Evolutionary conservation across 2,888 invertebrate species (phyloP).

Genomic region (Diaphora mendica): DNA sequence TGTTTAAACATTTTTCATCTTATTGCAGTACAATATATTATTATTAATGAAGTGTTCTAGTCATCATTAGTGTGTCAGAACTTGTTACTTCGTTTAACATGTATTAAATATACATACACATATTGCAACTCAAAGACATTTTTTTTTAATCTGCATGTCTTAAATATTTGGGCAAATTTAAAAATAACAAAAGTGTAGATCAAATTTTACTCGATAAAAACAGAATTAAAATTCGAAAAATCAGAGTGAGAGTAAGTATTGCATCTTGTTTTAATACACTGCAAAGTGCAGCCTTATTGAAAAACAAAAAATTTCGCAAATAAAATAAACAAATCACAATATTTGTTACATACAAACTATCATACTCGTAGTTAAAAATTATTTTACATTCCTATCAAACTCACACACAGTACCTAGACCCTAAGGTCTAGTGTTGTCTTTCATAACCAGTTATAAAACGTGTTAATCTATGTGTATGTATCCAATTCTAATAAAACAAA

Average conservation of each 20-base stretch:
- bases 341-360: background rate
- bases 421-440: background rate
- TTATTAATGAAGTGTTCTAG: too few relatives aligned
- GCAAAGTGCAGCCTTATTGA: background rate
- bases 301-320: background rate
- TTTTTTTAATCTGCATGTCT: too few relatives aligned
- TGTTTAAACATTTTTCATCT: background rate
- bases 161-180: too few relatives aligned
- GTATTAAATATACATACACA: too few relatives aligned
- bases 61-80: too few relatives aligned
- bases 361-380: too few relatives aligned
- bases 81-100: too few relatives aligned
- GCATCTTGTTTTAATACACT: background rate
- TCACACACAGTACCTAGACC: background rate
- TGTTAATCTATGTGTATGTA: constrained; percentile 3
- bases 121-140: too few relatives aligned
- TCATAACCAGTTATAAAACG: constrained; percentile 3
- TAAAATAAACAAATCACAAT: background rate
- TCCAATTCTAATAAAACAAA: constrained; percentile 3
- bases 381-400: background rate
- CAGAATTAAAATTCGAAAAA: too few relatives aligned
- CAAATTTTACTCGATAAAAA: too few relatives aligned
- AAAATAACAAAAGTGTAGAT: too few relatives aligned
- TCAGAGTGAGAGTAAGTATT: background rate
- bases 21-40: background rate